Base-by-base conservation (phyloP, 1,140 invertebrate species). In the Mycetomoellerius zeteki region DNA sequence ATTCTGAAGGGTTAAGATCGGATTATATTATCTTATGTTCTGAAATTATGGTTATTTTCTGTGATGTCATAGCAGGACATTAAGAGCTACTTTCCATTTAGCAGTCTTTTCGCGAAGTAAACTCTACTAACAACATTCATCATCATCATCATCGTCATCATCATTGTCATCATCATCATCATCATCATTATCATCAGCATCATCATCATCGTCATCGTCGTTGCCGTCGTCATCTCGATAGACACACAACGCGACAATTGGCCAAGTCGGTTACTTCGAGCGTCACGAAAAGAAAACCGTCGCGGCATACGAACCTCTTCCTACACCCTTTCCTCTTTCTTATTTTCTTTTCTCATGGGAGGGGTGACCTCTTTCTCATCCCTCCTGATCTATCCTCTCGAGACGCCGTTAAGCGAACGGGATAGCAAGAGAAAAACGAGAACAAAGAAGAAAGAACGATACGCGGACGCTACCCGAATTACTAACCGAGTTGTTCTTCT, bases 401-500 rank as follows among this genome's bases (percentile, higher is more conserved):
- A 72, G 56, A 52, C 52, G n/a, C 12, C 27, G 30, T 50, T 30
- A 81, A 86, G 43, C 43, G 52, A 56, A 82, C 43, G 37, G 21
- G 47, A 58, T 65, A 30, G 2, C 64, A 21, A 64, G 8, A 50
- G 37, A 21, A 65, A 73, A 75, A 73, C 10, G 16, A 54, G 50
- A 43, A 75, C 47, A 62, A 67, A 81, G 54, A 64, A 43, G 27
- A 43, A 52, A 62, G 24, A 72, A 50, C 47, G n/a, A 64, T 75
- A 84, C 37, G 81, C 43, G 33, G 47, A 37, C 37, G 50, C 27
- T 37, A 47, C 14, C 62, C 71, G 71, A 71, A 27, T 86, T 67
- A 90, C 89, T 94, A 94, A 94, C 92, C 80, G 87, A 92, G 90
- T 94, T 94, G 89, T 94, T 94, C 91, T 93, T 94, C 88, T 93